These are phyloP conservation scores for Nesoenas mayeri DNA, from an alignment of 2,113 vertebrate genomes.

Conservation along the genomic window DNA sequence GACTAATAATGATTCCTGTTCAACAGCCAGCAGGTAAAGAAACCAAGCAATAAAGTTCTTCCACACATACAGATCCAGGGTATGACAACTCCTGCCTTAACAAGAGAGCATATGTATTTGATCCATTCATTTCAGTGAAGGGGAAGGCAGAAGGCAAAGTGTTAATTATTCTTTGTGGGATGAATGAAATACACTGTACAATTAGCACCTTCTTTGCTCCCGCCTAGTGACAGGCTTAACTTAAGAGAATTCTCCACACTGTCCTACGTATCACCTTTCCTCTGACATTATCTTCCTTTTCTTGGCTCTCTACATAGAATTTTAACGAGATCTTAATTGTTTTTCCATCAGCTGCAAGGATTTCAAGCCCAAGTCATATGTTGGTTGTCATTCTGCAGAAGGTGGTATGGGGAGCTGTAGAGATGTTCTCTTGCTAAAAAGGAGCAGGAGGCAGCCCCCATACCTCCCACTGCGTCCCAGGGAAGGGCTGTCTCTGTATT, in stretches of 20 bases:
- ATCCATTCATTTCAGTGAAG: not conserved
- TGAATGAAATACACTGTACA: conserved; percentile 53
- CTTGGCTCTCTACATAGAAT: conserved; percentile 45
- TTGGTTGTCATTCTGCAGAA: conserved; percentile 64
- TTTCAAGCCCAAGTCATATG: conserved; percentile 60
- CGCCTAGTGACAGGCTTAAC: conserved; percentile 50
- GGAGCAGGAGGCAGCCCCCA: conserved; percentile 58
- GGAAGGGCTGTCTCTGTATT: conserved; percentile 17
- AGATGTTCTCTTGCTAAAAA: conserved; percentile 59
- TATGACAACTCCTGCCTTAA: not conserved
- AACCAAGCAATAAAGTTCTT: not conserved
- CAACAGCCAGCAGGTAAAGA: not conserved
- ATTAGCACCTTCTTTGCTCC: conserved; percentile 51
- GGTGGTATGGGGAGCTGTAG: conserved; percentile 47
- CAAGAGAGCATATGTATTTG: not conserved
- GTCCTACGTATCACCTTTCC: conserved; percentile 55
- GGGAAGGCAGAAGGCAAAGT: conserved; percentile 23
- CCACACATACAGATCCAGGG: not conserved
- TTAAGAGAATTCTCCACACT: conserved; percentile 32
- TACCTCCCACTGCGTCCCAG: conserved; percentile 25
- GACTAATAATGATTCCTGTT: not conserved
- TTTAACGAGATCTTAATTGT: conserved; percentile 64
- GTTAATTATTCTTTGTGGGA: conserved; percentile 53
- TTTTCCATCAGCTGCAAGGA: conserved; percentile 59
- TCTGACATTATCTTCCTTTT: conserved; percentile 57